Evolutionary conservation across 2,888 invertebrate genomes (phyloP).

Genomic region (Latrodectus hesperus): DNA sequence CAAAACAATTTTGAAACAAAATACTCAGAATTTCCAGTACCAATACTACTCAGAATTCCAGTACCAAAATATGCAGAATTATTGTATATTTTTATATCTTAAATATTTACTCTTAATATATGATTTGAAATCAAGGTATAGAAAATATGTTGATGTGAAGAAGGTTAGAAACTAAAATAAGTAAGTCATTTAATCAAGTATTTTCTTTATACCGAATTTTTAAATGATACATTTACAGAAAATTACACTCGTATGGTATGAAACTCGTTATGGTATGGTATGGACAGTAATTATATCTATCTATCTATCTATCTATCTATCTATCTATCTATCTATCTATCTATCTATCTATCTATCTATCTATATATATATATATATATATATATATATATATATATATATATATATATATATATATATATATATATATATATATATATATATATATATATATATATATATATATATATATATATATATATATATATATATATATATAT

Average conservation of each 20-base stretch:
- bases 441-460: conserved; percentile 23
- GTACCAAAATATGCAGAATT: too few relatives aligned
- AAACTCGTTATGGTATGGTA: too few relatives aligned
- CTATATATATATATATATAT: conserved; percentile 20
- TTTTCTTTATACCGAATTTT: too few relatives aligned
- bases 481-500: conserved; percentile 1
- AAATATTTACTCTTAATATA: too few relatives aligned
- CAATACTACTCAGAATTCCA: background rate
- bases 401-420: conserved; percentile 25
- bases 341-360: conserved; percentile 5
- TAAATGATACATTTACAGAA: background rate
- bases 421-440: conserved; percentile 23
- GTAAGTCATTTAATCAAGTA: too few relatives aligned
- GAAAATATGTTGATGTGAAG: too few relatives aligned
- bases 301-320: conserved; percentile 5
- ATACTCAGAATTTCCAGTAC: background rate
- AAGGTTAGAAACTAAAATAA: too few relatives aligned
- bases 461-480: conserved; percentile 7
- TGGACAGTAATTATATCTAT: too few relatives aligned
- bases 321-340: conserved; percentile 5
- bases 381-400: conserved; percentile 22
- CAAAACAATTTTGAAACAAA: background rate
- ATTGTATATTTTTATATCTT: too few relatives aligned
- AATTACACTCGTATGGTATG: too few relatives aligned
- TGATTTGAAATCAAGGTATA: too few relatives aligned